phyloP scores from a whole-genome alignment of 2,113 vertebrate species.

The Hyaena hyaena region DNA sequence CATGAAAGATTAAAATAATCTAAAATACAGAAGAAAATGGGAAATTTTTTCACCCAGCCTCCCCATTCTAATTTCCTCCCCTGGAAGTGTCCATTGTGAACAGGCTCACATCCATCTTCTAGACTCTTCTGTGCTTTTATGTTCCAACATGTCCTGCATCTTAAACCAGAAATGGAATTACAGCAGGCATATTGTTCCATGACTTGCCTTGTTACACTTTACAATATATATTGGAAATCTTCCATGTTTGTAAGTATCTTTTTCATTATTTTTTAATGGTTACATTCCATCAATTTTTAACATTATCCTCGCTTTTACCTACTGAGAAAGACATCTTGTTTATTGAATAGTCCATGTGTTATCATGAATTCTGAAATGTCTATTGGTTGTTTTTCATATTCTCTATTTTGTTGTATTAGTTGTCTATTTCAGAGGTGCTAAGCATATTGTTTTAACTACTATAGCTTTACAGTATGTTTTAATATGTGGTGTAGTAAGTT shows the following conservation, averaged over 20 bases:
- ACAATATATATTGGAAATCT: background rate
- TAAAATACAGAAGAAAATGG: background rate
- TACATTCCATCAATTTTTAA: background rate
- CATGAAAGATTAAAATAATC: background rate
- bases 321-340: background rate
- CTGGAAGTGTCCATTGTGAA: fast-evolving
- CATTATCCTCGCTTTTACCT: background rate
- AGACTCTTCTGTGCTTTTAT: background rate
- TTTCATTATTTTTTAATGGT: background rate
- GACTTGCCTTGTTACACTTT: background rate
- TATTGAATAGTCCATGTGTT: background rate
- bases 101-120: background rate
- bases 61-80: background rate
- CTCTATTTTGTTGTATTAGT: constrained; percentile 3
- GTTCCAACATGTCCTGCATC: background rate
- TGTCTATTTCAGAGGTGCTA: background rate
- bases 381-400: background rate
- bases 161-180: background rate
- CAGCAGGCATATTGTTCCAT: background rate
- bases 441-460: background rate
- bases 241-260: background rate
- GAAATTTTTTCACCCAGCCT: background rate
- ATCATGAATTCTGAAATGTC: background rate
- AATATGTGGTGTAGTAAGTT: background rate
- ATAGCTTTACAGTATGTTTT: background rate